Conservation (phyloP, 2,113 vertebrate species). For the Neofelis nebulosa region DNA sequence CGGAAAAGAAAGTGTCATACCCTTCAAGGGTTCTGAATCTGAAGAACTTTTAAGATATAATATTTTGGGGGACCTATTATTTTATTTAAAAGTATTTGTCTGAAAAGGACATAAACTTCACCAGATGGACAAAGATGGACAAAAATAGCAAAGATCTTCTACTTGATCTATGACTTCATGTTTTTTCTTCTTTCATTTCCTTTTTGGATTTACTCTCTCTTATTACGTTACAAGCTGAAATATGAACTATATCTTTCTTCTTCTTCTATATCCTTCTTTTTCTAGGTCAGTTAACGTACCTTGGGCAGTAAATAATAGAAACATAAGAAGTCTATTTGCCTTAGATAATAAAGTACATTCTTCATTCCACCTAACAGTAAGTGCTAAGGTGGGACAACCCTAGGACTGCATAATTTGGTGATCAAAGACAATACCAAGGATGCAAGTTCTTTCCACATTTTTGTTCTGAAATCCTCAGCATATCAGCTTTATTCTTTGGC, state of each 20-base stretch:
- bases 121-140: background rate
- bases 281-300: background rate
- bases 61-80: background rate
- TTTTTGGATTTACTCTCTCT: background rate
- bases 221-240: background rate
- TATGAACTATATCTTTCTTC: background rate
- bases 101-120: background rate
- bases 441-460: rapidly evolving
- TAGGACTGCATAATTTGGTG: background rate
- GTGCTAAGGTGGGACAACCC: background rate
- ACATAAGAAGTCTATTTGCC: background rate
- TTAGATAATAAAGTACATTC: background rate
- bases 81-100: background rate
- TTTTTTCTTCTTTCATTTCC: background rate
- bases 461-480: background rate
- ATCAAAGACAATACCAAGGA: background rate
- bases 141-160: background rate
- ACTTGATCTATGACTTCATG: background rate
- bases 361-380: background rate
- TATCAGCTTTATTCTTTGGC: background rate
- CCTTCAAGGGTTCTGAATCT: background rate
- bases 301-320: background rate
- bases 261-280: background rate
- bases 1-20: background rate
- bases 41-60: background rate